phyloP scores from a whole-genome alignment of 2,888 invertebrate species.

The Erebia ligea region DNA sequence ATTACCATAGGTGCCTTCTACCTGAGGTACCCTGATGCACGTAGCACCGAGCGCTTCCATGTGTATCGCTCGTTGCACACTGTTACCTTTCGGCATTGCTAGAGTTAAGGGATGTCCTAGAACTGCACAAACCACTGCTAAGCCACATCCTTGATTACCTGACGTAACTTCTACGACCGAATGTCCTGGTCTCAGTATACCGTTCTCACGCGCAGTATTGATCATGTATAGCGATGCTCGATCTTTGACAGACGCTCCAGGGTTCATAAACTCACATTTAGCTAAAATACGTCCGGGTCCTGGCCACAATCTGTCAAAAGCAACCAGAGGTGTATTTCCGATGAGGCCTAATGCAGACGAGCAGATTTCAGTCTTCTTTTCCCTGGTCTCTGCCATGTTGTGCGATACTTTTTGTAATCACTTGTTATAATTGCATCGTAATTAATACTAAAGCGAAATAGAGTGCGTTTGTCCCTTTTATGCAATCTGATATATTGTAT shows the following conservation, averaged over 20 bases:
- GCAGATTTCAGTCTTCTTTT: conserved; percentile 63
- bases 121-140: conserved; percentile 75
- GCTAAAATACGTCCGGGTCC: conserved; percentile 73
- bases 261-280: conserved; percentile 79
- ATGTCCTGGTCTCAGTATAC: conserved; percentile 62
- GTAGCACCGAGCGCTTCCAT: conserved; percentile 77
- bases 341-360: conserved; percentile 72
- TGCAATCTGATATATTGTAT: not conserved
- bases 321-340: conserved; percentile 73
- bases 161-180: conserved; percentile 73
- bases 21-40: conserved; percentile 71
- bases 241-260: conserved; percentile 74
- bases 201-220: conserved; percentile 57
- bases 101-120: conserved; percentile 70
- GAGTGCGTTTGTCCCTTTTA: not conserved
- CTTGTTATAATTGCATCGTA: not conserved
- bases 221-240: conserved; percentile 75
- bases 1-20: conserved; percentile 73
- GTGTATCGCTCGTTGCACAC: conserved; percentile 71
- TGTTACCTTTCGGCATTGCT: conserved; percentile 75
- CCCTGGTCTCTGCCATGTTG: conserved; percentile 39
- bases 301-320: conserved; percentile 67
- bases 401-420: not conserved
- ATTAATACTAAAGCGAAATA: not conserved
- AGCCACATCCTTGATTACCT: conserved; percentile 75